phyloP scores from a whole-genome alignment of 2,113 vertebrate species.

The Morone saxatilis region DNA sequence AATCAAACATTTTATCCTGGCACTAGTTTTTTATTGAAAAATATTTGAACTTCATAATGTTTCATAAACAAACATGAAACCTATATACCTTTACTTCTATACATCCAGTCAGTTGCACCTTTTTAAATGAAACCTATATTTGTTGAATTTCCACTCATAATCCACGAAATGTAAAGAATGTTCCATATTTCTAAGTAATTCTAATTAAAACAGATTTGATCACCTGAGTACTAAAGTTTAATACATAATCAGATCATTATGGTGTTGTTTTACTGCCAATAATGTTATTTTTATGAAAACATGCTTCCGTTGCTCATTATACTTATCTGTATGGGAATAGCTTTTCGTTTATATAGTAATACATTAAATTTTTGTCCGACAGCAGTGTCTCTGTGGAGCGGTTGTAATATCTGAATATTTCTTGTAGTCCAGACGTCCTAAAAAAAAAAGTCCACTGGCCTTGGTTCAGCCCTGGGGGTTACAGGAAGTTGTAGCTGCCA shows the following conservation, averaged over 20 bases:
- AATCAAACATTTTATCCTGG: too few relatives aligned
- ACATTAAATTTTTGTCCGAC: background rate
- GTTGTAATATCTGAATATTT: background rate
- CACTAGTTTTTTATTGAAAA: too few relatives aligned
- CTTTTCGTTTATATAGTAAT: background rate
- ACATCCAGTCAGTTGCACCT: too few relatives aligned
- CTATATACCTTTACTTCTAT: too few relatives aligned
- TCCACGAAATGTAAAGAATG: too few relatives aligned
- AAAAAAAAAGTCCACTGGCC: constrained; percentile 43
- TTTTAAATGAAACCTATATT: too few relatives aligned
- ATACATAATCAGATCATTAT: background rate
- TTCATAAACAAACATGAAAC: too few relatives aligned
- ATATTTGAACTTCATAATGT: too few relatives aligned
- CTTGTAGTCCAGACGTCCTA: constrained; percentile 18
- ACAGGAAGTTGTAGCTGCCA: constrained; percentile 91
- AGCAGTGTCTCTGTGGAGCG: too few relatives aligned
- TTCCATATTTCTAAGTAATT: too few relatives aligned
- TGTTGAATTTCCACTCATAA: too few relatives aligned
- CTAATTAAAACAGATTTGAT: too few relatives aligned
- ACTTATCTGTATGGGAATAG: background rate
- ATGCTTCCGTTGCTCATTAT: background rate
- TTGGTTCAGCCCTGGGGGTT: constrained; percentile 81
- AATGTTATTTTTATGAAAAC: background rate
- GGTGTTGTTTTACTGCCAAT: background rate
- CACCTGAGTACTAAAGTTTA: background rate